These are phyloP conservation scores for Tapirus terrestris DNA, from an alignment of 2,113 vertebrate genomes.

Conservation along the genomic window DNA sequence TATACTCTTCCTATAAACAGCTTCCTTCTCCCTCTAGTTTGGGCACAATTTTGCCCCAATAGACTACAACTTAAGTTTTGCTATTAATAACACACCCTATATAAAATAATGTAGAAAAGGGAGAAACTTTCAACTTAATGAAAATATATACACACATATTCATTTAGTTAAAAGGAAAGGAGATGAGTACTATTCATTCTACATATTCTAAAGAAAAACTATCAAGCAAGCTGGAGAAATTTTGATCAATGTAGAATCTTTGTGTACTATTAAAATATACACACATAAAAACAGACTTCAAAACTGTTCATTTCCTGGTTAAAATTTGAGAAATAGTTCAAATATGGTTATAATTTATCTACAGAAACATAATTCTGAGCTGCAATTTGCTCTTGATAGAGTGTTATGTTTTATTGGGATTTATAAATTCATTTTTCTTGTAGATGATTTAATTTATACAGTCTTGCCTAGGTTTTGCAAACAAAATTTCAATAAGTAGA, in stretches of 20 bases:
- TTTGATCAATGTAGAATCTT: conserved; percentile 12
- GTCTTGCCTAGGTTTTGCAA: neutral
- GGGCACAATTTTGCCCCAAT: neutral
- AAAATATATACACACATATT: conserved; percentile 4
- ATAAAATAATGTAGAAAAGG: neutral
- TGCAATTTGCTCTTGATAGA: conserved; percentile 22
- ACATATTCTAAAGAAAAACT: neutral
- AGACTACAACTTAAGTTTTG: neutral
- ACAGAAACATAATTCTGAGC: conserved; percentile 11
- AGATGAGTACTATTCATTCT: neutral
- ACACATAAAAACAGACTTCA: conserved; percentile 19
- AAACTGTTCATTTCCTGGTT: conserved; percentile 7
- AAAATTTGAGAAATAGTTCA: conserved; percentile 28
- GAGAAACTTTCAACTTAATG: conserved; percentile 32
- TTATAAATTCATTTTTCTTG: conserved; percentile 48
- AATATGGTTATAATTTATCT: conserved; percentile 17
- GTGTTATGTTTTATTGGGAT: conserved; percentile 47
- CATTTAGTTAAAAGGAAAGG: neutral
- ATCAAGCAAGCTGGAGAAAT: neutral
- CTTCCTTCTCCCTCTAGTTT: neutral
- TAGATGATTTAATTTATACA: conserved; percentile 45
- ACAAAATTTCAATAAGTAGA: conserved; percentile 2
- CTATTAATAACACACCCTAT: neutral
- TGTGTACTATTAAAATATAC: conserved; percentile 15
- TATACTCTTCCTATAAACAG: no score